Evolutionary conservation across 2,888 invertebrate species (phyloP).

Genomic region (Acrobasis repandana): DNA sequence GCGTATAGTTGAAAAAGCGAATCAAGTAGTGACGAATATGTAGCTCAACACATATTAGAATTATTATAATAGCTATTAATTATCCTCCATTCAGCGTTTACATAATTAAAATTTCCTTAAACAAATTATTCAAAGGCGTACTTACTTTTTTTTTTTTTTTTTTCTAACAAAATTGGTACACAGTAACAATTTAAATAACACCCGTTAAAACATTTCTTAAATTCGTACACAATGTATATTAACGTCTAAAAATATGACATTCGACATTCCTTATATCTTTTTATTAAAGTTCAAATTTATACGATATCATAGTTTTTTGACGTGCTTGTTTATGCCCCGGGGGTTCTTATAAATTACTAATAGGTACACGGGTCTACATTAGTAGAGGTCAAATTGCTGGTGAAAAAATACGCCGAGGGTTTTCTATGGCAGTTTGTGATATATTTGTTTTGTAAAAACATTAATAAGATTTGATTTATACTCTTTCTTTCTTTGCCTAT

Average conservation of each 20-base stretch:
- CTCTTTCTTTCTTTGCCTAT: too few relatives aligned
- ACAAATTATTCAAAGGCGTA: too few relatives aligned
- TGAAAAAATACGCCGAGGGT: not conserved
- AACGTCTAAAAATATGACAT: not conserved
- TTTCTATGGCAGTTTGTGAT: not conserved
- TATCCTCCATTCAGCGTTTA: too few relatives aligned
- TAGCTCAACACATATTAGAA: too few relatives aligned
- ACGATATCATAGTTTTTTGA: not conserved
- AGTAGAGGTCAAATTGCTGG: conserved; percentile 7
- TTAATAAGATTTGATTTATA: too few relatives aligned
- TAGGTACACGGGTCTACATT: conserved; percentile 7
- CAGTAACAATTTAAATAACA: not conserved
- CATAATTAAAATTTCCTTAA: too few relatives aligned
- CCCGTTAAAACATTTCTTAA: conserved; percentile 5
- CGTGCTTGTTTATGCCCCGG: conserved; percentile 14
- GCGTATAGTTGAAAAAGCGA: too few relatives aligned
- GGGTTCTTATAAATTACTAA: conserved; percentile 15
- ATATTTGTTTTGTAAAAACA: not conserved
- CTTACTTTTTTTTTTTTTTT: too few relatives aligned
- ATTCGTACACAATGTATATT: not conserved
- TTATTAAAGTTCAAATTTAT: not conserved
- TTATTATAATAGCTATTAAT: too few relatives aligned
- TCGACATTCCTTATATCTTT: not conserved
- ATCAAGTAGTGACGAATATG: too few relatives aligned
- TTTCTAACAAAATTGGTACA: too few relatives aligned